phyloP scores from a whole-genome alignment of 2,113 vertebrate genomes.

The Thamnaconus septentrionalis region DNA sequence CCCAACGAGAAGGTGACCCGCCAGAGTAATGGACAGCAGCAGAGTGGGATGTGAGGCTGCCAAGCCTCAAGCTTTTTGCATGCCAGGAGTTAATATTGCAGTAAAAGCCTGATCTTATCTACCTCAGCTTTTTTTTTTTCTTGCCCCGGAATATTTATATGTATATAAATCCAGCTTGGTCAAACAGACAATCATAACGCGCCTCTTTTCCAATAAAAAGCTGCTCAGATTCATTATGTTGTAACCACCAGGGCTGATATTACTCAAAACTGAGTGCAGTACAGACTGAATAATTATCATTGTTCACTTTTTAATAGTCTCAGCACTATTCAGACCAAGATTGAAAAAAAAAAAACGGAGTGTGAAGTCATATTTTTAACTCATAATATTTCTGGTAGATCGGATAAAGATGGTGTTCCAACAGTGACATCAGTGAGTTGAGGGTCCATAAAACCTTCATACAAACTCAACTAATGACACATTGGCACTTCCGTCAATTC shows the following conservation, averaged over 20 bases:
- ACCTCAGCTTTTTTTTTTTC: no score
- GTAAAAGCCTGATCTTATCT: no score
- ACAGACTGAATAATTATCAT: slow-evolving; percentile 24
- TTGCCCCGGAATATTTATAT: background rate
- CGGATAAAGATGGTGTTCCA: no score
- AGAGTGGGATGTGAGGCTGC: background rate
- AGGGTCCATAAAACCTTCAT: no score
- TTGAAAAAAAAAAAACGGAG: slow-evolving; percentile 12
- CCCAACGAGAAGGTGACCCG: slow-evolving; percentile 15
- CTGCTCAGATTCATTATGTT: slow-evolving; percentile 12
- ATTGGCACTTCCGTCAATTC: no score
- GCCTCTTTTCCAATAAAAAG: slow-evolving; percentile 5
- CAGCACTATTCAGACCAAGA: slow-evolving; percentile 38
- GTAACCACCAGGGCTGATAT: slow-evolving; percentile 35
- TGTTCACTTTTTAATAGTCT: slow-evolving; percentile 47
- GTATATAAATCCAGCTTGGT: slow-evolving; percentile 12
- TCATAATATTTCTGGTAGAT: no score
- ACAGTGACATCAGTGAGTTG: no score
- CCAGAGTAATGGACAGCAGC: slow-evolving; percentile 4
- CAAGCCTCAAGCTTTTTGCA: background rate
- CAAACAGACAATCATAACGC: slow-evolving; percentile 2
- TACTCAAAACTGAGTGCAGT: slow-evolving; percentile 14
- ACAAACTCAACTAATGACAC: no score
- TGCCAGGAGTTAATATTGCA: no score
- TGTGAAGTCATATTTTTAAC: no score